Evolutionary conservation across 2,797 vertebrate genomes (phyloP).

Genomic region (Emys orbicularis): DNA sequence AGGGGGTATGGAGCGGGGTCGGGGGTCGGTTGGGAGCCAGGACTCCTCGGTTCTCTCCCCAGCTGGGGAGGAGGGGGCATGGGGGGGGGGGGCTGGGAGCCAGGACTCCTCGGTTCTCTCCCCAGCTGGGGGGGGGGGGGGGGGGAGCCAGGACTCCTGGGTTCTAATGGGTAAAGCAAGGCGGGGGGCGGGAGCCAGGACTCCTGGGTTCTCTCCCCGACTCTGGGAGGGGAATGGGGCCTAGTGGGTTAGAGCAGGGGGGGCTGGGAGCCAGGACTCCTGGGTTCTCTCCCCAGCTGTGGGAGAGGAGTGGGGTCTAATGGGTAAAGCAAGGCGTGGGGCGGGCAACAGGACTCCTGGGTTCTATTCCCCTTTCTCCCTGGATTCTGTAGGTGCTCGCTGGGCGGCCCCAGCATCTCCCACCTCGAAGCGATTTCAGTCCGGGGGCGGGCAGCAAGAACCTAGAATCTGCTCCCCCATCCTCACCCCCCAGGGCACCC

Average conservation of each 20-base stretch:
- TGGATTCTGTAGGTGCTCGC: too few species aligned
- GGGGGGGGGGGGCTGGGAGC: not conserved
- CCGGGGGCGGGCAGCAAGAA: too few species aligned
- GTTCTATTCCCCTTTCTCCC: too few species aligned
- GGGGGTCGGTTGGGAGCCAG: too few species aligned
- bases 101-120: too few species aligned
- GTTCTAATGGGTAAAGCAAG: too few species aligned
- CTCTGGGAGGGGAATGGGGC: not conserved
- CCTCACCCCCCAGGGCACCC: not conserved
- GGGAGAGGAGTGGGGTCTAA: too few species aligned
- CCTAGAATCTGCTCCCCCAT: not conserved
- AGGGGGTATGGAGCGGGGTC: not conserved
- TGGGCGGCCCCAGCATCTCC: not conserved
- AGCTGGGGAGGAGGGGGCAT: too few species aligned
- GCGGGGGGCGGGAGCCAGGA: not conserved
- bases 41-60: not conserved
- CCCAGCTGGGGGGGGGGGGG: too few species aligned
- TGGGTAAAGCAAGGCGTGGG: fast-evolving
- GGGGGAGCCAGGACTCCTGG: too few species aligned
- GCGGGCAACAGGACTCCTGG: too few species aligned
- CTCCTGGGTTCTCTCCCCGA: too few species aligned
- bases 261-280: not conserved
- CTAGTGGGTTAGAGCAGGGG: not conserved
- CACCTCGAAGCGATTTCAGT: not conserved
- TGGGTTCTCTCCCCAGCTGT: not conserved